Evolutionary conservation across 2,888 invertebrate genomes (phyloP).

Genomic region (Unio delphinus): DNA sequence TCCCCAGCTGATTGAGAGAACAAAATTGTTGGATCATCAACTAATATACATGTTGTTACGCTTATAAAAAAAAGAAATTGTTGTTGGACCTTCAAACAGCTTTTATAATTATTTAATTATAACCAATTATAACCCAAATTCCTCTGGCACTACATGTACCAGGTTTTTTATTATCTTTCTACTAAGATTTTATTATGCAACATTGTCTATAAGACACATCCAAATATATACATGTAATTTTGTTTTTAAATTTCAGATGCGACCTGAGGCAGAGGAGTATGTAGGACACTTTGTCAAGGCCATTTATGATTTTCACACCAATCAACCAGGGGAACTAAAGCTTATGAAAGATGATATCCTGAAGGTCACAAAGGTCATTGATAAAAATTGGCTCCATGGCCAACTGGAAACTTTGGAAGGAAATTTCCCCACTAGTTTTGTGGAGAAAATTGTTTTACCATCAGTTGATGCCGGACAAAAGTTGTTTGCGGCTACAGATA

Average conservation of each 20-base stretch:
- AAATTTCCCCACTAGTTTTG: slow-evolving; percentile 64
- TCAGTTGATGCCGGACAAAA: slow-evolving; percentile 50
- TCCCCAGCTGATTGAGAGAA: too few species aligned
- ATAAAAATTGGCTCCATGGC: slow-evolving; percentile 67
- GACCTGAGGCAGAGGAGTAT: slow-evolving; percentile 47
- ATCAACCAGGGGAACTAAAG: slow-evolving; percentile 57
- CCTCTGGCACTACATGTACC: too few species aligned
- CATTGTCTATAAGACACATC: too few species aligned
- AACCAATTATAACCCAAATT: too few species aligned
- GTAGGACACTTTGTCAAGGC: slow-evolving; percentile 60
- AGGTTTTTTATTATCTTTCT: too few species aligned
- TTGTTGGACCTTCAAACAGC: too few species aligned
- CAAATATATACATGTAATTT: background rate
- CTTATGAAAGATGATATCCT: slow-evolving; percentile 61
- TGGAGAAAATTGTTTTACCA: slow-evolving; percentile 56
- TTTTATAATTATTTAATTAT: too few species aligned
- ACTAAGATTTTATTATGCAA: too few species aligned
- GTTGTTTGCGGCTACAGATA: slow-evolving; percentile 60
- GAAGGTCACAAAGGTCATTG: slow-evolving; percentile 52
- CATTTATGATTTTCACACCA: slow-evolving; percentile 60
- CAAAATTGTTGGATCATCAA: too few species aligned
- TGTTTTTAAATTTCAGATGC: slow-evolving; percentile 51
- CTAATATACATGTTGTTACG: too few species aligned
- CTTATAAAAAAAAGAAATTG: too few species aligned
- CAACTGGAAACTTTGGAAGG: slow-evolving; percentile 47